These are phyloP conservation scores for Brienomyrus brachyistius DNA, from an alignment of 2,113 vertebrate species.

Conservation along the genomic window DNA sequence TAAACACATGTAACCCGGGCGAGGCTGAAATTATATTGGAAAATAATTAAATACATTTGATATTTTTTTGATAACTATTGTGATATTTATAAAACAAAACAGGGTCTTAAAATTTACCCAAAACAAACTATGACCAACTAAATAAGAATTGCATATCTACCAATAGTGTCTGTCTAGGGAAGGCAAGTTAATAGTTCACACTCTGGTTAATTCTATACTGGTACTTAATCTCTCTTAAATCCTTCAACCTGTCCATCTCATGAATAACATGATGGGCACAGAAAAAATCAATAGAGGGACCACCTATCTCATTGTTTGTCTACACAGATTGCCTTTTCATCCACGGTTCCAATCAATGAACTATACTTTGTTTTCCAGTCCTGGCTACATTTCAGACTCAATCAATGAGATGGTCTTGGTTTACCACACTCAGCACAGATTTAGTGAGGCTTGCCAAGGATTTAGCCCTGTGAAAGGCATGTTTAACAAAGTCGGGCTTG, in stretches of 20 bases:
- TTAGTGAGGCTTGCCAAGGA: neutral
- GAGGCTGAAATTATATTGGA: too few species aligned
- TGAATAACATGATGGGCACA: neutral
- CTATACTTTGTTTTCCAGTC: neutral
- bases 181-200: too few species aligned
- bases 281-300: constrained; percentile 15
- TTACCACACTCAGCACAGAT: constrained; percentile 7
- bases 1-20: neutral
- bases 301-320: constrained; percentile 16
- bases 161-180: too few species aligned
- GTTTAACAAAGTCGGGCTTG: neutral
- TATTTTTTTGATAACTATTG: too few species aligned
- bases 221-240: neutral
- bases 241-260: neutral
- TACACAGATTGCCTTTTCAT: constrained; percentile 8
- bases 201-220: neutral
- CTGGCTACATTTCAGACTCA: neutral
- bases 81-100: too few species aligned
- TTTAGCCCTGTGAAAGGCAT: neutral
- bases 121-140: too few species aligned
- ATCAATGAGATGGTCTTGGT: constrained; percentile 1
- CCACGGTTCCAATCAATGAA: constrained; percentile 16
- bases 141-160: too few species aligned
- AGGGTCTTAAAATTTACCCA: too few species aligned
- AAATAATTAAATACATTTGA: too few species aligned